Base-by-base conservation (phyloP, 2,888 invertebrate species). In the Augiades crinisus region DNA sequence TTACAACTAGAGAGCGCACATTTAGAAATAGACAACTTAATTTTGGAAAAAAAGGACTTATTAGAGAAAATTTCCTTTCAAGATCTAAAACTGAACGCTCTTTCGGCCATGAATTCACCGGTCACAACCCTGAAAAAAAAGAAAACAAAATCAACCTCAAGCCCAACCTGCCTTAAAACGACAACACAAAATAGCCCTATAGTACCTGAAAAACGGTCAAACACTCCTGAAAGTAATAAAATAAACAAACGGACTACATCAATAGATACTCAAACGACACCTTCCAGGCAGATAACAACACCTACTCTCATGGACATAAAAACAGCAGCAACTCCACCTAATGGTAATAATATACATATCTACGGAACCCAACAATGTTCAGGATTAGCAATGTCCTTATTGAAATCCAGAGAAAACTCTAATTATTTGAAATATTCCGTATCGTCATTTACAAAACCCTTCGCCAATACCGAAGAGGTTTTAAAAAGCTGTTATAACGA, bases 21-120 rank as follows among this genome's bases (percentile, higher is more conserved):
- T 21, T 21, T 37, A 37, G 37, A 37, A 37, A 37, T 37, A 12
- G 37, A 37, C 5, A 37, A 21, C 12, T 5, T 37, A 6, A 37
- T 10, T 8, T 16, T 37, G 6, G 37, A 37, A 37, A 17, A 37
- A 21, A 10, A 19, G 10, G 12, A n/a, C 6, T 21, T 37, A 1
- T 37, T 37, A n/a, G 7, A 19, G 12, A 37, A 10, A 12, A 21
- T 37, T n/a, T 10, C 37, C 4, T 10, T 5, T 1, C 21, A 37
- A 8, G 37, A 37, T 10, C 6, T 37, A 16, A 37, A 37, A 21
- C 6, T 37, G 0, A 16, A 37, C 5, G 21, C 37, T 5, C 12
- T 37, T 12, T 12, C 7, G 10, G 21, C 16, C 2, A 37, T 37
- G 3, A 17, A n/a, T 10, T 8, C 37, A 6, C 21, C 37, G 17